Percentiles rank a stretch among this genome's conserved stretches.
Evolutionary conservation across 2,797 vertebrate species (phyloP).

Genomic region (Mycteria americana): DNA sequence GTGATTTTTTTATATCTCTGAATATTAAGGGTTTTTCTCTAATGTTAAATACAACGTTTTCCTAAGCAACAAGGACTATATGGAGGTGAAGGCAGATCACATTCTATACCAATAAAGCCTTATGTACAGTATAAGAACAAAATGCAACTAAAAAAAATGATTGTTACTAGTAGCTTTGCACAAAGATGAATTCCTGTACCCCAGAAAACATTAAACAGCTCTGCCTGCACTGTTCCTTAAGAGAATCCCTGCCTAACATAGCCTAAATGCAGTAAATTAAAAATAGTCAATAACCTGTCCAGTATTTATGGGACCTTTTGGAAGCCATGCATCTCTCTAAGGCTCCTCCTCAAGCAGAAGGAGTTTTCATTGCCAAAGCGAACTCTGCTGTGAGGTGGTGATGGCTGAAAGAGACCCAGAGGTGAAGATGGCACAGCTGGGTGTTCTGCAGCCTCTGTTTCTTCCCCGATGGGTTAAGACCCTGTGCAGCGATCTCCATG

Average conservation of each 20-base stretch:
- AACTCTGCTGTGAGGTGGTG: constrained; percentile 6
- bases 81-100: background rate
- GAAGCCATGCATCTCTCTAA: background rate
- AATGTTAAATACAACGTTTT: constrained; percentile 32
- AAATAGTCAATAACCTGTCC: background rate
- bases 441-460: background rate
- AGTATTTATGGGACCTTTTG: background rate
- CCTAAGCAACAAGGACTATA: background rate
- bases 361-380: constrained; percentile 2
- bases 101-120: background rate
- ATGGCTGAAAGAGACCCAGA: background rate
- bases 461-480: background rate
- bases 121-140: background rate
- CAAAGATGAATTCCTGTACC: background rate
- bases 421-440: background rate
- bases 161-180: background rate
- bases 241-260: background rate
- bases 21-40: background rate
- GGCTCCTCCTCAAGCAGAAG: background rate
- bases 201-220: background rate
- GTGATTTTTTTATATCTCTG: background rate
- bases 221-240: background rate
- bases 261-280: background rate
- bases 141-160: background rate
- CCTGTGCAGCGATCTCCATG: background rate